Percentiles rank a stretch among this genome's conserved stretches.
Conservation (phyloP, 2,113 vertebrate species). For the Gallinago paraguaiae region DNA sequence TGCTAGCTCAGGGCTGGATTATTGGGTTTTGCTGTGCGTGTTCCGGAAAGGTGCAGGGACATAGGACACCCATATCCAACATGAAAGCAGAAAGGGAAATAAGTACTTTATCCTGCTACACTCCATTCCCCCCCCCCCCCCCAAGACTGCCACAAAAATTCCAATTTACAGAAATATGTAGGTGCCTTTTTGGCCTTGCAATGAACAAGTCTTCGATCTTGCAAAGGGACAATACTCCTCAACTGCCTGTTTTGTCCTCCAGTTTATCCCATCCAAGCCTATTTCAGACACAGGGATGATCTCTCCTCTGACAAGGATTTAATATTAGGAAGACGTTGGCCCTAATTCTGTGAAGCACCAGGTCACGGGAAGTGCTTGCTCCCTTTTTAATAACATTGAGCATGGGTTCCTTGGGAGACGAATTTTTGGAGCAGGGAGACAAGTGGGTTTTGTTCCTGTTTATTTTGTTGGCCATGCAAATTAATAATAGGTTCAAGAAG, state of each 20-base stretch:
- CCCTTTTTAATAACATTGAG: neutral
- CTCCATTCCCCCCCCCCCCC: too few relatives aligned
- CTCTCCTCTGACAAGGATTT: neutral
- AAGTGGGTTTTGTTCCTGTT: neutral
- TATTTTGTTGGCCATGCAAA: neutral
- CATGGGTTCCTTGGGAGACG: neutral
- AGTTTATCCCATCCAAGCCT: neutral
- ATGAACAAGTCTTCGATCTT: fast-evolving
- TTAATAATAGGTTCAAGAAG: neutral
- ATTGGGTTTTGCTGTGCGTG: neutral
- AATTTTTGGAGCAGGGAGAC: neutral
- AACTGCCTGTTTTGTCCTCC: fast-evolving
- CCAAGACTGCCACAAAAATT: neutral
- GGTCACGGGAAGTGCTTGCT: neutral
- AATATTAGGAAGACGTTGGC: neutral
- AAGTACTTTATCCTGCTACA: neutral
- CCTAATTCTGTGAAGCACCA: neutral
- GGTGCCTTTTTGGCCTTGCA: neutral
- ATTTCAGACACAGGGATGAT: neutral
- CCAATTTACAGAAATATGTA: neutral
- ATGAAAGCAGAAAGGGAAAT: neutral
- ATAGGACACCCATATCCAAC: neutral
- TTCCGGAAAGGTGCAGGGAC: neutral
- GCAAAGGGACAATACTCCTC: neutral
- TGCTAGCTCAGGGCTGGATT: neutral